Evolutionary conservation across 2,113 vertebrate genomes (phyloP).

Genomic region (Malurus alboscapulatus): DNA sequence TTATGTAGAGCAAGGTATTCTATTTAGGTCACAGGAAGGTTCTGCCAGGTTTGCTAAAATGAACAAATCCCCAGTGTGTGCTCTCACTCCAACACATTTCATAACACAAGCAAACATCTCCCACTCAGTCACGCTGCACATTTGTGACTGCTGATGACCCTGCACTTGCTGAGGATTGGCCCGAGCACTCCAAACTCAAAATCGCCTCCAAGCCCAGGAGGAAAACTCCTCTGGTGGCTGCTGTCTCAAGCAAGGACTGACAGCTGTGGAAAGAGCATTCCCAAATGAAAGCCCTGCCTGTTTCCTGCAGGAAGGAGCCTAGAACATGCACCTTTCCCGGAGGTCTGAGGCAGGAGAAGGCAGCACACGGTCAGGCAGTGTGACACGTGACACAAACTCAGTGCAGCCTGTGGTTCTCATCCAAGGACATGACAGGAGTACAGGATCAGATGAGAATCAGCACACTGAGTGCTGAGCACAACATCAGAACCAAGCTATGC

Average conservation of each 20-base stretch:
- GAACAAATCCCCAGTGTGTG: slow-evolving; percentile 76
- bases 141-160: slow-evolving; percentile 62
- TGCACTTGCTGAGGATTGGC: slow-evolving; percentile 39
- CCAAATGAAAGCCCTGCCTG: neutral
- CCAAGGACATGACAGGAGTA: neutral
- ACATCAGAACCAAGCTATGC: slow-evolving; percentile 34
- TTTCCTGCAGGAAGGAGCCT: neutral
- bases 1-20: slow-evolving; percentile 83
- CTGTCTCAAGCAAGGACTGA: neutral
- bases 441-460: slow-evolving; percentile 36
- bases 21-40: slow-evolving; percentile 83
- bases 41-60: slow-evolving; percentile 82
- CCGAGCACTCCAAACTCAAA: slow-evolving; percentile 38
- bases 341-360: neutral
- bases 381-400: neutral
- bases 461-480: neutral
- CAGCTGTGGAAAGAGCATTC: neutral
- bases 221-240: neutral
- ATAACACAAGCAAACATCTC: slow-evolving; percentile 72
- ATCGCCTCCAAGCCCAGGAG: slow-evolving; percentile 34
- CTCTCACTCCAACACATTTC: slow-evolving; percentile 70
- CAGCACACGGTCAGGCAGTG: neutral
- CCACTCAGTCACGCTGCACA: slow-evolving; percentile 16
- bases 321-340: neutral
- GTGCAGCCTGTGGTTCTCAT: neutral